Conservation (phyloP, 2,797 vertebrate genomes). For the Characodon lateralis region DNA sequence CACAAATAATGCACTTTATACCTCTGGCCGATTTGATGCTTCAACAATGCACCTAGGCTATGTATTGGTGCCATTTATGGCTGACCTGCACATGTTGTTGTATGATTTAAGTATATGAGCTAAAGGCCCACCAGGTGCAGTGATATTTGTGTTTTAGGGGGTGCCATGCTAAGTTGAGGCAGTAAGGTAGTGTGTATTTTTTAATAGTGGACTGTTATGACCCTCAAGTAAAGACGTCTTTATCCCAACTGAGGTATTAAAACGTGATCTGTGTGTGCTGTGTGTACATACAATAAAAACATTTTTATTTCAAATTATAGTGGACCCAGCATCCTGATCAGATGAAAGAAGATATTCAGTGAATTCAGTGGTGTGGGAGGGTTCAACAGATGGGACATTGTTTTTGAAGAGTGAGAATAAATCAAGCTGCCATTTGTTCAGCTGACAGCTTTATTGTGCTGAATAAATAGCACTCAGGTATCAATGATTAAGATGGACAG, state of each 20-base stretch:
- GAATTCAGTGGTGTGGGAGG: constrained; percentile 27
- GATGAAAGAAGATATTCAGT: background rate
- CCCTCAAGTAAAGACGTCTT: background rate
- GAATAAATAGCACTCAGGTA: constrained; percentile 33
- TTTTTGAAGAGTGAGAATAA: constrained; percentile 36
- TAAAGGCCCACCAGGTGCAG: constrained; percentile 40
- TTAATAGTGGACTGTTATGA: background rate
- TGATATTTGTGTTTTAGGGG: constrained; percentile 21
- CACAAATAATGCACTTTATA: constrained; percentile 78
- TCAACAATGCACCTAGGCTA: constrained; percentile 54
- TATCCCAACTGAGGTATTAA: background rate
- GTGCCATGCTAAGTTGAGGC: background rate
- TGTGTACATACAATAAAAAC: background rate
- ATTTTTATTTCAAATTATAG: background rate
- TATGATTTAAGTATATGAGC: constrained; percentile 23
- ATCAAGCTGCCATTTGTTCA: constrained; percentile 49
- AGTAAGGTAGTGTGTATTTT: background rate
- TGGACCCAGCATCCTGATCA: no score
- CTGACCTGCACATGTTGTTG: constrained; percentile 40
- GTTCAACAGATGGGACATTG: constrained; percentile 19
- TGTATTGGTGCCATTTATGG: constrained; percentile 53
- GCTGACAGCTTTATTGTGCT: constrained; percentile 56
- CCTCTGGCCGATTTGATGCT: constrained; percentile 32
- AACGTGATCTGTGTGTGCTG: background rate
- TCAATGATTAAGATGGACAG: constrained; percentile 34